phyloP scores from a whole-genome alignment of 2,888 invertebrate genomes.

The Acrobasis suavella region DNA sequence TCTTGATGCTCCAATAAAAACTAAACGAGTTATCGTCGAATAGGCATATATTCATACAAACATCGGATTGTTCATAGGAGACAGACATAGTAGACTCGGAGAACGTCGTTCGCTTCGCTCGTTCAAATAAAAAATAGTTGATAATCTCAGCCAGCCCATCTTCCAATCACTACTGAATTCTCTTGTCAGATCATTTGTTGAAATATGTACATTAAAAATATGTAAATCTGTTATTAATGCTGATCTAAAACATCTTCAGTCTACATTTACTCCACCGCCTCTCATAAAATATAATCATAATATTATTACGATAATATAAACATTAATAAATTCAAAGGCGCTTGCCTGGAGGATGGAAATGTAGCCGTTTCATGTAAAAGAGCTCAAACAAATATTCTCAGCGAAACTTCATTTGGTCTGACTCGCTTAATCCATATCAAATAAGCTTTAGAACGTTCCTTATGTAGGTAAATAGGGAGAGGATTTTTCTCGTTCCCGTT shows the following conservation, averaged over 20 bases:
- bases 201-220: too few relatives aligned
- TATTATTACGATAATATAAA: background rate
- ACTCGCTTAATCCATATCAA: constrained; percentile 38
- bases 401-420: constrained; percentile 48
- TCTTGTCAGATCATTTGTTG: too few relatives aligned
- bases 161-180: too few relatives aligned
- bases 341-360: constrained; percentile 13
- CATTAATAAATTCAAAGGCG: constrained; percentile 1
- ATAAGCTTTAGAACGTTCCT: constrained; percentile 19
- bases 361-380: constrained; percentile 41
- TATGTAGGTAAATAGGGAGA: constrained; percentile 10
- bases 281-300: background rate
- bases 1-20: too few relatives aligned
- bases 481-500: constrained; percentile 8
- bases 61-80: too few relatives aligned
- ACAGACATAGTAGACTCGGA: too few relatives aligned
- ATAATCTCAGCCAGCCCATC: too few relatives aligned
- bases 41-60: too few relatives aligned
- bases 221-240: background rate
- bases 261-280: background rate
- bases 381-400: constrained; percentile 46
- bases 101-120: too few relatives aligned
- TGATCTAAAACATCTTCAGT: background rate
- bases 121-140: too few relatives aligned
- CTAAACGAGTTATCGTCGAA: too few relatives aligned